These are phyloP conservation scores for Rhinolophus sinicus DNA, from an alignment of 2,113 vertebrate genomes.

Conservation along the genomic window DNA sequence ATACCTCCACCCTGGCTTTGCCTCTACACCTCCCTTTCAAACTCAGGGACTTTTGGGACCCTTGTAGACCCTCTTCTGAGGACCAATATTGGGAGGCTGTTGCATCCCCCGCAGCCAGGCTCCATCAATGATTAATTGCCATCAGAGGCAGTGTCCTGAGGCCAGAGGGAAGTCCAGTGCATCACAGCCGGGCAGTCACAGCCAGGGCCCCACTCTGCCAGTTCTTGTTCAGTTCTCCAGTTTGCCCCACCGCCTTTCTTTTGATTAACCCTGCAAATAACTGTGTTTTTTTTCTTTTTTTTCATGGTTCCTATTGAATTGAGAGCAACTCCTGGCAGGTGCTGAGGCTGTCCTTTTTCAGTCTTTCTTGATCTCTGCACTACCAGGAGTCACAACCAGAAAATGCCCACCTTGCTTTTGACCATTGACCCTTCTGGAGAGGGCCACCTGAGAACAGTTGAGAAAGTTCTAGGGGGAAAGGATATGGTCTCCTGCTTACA, in stretches of 20 bases:
- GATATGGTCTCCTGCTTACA: not conserved
- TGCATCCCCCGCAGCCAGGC: too few relatives aligned
- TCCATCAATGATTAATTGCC: not conserved
- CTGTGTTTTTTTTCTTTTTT: not conserved
- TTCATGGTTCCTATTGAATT: not conserved
- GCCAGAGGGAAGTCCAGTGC: not conserved
- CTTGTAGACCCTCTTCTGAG: not conserved
- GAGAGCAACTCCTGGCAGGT: not conserved
- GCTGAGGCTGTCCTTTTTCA: not conserved
- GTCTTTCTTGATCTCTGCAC: not conserved
- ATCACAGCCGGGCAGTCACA: not conserved
- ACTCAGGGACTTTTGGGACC: not conserved
- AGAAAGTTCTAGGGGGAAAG: not conserved
- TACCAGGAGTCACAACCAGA: not conserved
- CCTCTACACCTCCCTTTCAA: not conserved
- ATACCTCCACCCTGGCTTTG: not conserved
- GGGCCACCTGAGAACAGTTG: not conserved
- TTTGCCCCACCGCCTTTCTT: not conserved
- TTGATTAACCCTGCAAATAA: not conserved
- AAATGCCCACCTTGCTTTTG: not conserved
- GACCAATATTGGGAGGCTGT: not conserved
- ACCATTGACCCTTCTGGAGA: not conserved
- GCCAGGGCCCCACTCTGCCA: not conserved
- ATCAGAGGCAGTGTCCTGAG: not conserved
- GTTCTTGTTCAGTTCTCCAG: not conserved